These are phyloP conservation scores for Ammospiza nelsoni DNA, from an alignment of 2,113 vertebrate genomes.

Conservation along the genomic window DNA sequence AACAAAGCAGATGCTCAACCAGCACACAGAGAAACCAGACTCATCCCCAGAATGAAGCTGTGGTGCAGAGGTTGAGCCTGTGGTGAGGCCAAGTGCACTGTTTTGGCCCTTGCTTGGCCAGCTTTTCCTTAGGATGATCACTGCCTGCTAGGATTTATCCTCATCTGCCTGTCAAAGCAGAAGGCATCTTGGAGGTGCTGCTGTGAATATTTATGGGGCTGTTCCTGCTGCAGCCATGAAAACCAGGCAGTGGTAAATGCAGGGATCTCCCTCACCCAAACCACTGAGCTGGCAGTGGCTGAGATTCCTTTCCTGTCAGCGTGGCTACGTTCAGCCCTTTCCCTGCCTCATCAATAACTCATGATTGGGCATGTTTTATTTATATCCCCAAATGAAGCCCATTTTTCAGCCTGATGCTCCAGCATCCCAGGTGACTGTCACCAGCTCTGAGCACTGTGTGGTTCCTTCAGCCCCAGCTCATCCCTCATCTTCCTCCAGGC, in stretches of 20 bases:
- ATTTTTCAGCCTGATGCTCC: background rate
- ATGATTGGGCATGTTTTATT: constrained; percentile 29
- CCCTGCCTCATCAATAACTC: background rate
- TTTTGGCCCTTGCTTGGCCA: rapidly evolving
- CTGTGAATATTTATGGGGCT: background rate
- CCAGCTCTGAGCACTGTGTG: background rate
- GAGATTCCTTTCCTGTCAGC: background rate
- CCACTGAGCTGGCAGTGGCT: background rate
- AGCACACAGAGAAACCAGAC: background rate
- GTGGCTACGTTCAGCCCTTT: background rate
- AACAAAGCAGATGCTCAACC: background rate
- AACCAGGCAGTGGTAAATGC: background rate
- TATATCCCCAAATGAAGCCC: constrained; percentile 21
- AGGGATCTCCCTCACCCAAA: background rate
- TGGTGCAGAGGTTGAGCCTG: background rate
- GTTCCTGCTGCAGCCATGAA: background rate
- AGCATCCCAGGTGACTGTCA: background rate
- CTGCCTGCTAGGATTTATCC: background rate
- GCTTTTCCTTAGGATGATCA: background rate
- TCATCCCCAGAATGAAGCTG: background rate
- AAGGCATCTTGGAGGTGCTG: background rate
- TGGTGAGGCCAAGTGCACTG: background rate
- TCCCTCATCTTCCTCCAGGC: background rate
- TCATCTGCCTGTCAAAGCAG: background rate
- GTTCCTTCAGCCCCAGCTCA: background rate